Evolutionary conservation across 2,797 vertebrate species (phyloP), one percentile per base, ranked within the genome.

Genomic region (Vultur gryphus): DNA sequence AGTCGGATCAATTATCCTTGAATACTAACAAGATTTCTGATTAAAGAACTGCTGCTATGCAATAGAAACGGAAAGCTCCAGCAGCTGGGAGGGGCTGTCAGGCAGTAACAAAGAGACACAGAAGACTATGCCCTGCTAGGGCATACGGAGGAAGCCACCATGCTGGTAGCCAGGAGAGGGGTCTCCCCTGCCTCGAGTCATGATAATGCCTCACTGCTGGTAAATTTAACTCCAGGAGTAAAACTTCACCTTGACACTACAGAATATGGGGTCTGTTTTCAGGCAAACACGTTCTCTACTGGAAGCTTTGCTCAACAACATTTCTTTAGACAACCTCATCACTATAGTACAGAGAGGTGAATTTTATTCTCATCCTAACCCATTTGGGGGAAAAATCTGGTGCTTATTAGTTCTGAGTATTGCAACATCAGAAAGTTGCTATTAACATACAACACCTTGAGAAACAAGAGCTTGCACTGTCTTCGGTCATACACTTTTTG

Each of bases 1-100:
- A 97, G 83, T 86, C 52, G 73, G 95, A 97, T 98, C 97, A 98
- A 97, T 98, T 97, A 98, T 96, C 95, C 87, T 88, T 84, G 91
- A 91, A 94, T 94, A 92, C 95, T 97, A 97, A 98, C 95, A 96
- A 96, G 94, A 95, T 89, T 97, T 95, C 77, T 93, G 96, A 97
- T 95, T 96, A 95, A 97, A 98, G 97, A 97, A 91, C 62, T 93
- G 94, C 94, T 95, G 87, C 91, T 92, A 96, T 88, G 33, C 72
- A 96, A 96, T 86, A 76, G 92, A 93, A 96, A 89, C 66, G 81
- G 77, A 96, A 93, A 91, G 88, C 52, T 83, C 87, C 78, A 89
- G 54, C 93, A 97, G 94, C 64, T 93, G 31, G 94, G 94, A 97
- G 93, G 89, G 88, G 87, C 94, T 97, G 92, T 87, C 65, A 95